Evolutionary conservation across 1,140 invertebrate genomes (phyloP).

Genomic region (Drosophila athabasca): DNA sequence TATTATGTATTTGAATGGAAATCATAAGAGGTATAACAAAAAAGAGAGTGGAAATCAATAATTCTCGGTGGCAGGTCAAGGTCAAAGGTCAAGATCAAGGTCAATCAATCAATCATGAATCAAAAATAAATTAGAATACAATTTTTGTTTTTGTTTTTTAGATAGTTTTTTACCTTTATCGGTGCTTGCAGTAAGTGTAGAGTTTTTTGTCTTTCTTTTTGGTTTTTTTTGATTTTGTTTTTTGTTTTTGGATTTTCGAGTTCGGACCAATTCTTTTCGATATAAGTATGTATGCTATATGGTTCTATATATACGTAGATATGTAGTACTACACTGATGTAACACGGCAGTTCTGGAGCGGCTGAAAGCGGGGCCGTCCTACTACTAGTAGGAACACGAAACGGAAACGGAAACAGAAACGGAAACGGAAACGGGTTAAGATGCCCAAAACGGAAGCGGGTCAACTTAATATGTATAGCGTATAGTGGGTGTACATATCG

Average conservation of each 20-base stretch:
- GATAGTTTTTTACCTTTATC: slow-evolving; percentile 77
- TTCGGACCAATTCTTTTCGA: slow-evolving; percentile 61
- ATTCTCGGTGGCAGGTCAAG: slow-evolving; percentile 1
- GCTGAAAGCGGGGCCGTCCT: not conserved
- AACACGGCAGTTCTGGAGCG: slow-evolving; percentile 51
- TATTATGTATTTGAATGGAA: slow-evolving; percentile 18
- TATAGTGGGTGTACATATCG: not conserved
- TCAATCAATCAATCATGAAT: slow-evolving; percentile 48
- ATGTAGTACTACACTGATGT: slow-evolving; percentile 35
- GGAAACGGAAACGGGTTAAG: slow-evolving; percentile 13
- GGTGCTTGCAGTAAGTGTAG: slow-evolving; percentile 83
- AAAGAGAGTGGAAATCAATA: slow-evolving; percentile 4
- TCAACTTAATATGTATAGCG: slow-evolving; percentile 13
- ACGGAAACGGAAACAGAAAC: slow-evolving; percentile 25
- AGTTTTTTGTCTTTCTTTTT: slow-evolving; percentile 69
- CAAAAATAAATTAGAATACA: slow-evolving; percentile 24
- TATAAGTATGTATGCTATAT: slow-evolving; percentile 65
- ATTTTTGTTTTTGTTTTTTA: slow-evolving; percentile 30
- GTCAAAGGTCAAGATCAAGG: slow-evolving; percentile 12
- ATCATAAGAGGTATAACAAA: slow-evolving; percentile 15
- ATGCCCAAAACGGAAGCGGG: slow-evolving; percentile 31
- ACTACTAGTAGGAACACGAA: not conserved
- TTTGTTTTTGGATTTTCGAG: slow-evolving; percentile 20
- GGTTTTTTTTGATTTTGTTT: slow-evolving; percentile 19
- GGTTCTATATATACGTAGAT: slow-evolving; percentile 51